phyloP scores from a whole-genome alignment of 2,888 invertebrate species.

The Alcis repandata region DNA sequence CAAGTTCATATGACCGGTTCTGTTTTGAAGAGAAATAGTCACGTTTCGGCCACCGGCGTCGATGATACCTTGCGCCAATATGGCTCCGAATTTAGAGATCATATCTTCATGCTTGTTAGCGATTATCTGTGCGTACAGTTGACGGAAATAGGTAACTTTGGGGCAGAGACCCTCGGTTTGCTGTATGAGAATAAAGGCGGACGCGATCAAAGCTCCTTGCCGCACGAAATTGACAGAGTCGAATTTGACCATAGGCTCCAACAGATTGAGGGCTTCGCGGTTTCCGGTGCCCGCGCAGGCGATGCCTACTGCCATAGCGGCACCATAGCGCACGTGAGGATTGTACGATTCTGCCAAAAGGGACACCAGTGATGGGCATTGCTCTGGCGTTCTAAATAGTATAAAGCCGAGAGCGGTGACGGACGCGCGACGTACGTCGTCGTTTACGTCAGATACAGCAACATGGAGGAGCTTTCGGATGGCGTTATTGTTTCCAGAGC shows the following conservation, averaged over 20 bases:
- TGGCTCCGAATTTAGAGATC: constrained; percentile 99
- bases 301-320: constrained; percentile 99
- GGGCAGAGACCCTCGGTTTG: constrained; percentile 98
- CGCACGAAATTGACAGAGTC: constrained; percentile 99
- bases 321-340: constrained; percentile 99
- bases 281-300: constrained; percentile 99
- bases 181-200: constrained; percentile 98
- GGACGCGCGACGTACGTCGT: constrained; percentile 99
- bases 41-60: constrained; percentile 98
- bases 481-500: constrained; percentile 98
- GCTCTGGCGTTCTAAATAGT: constrained; percentile 98
- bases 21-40: constrained; percentile 97
- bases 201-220: constrained; percentile 98
- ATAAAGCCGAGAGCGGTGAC: constrained; percentile 99
- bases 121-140: constrained; percentile 97
- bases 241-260: constrained; percentile 99
- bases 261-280: constrained; percentile 96
- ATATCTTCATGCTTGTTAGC: constrained; percentile 99
- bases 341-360: constrained; percentile 99
- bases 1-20: constrained; percentile 99
- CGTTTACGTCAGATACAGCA: constrained; percentile 99
- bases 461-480: constrained; percentile 97
- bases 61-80: constrained; percentile 96
- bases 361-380: constrained; percentile 98
- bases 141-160: constrained; percentile 97